phyloP scores from a whole-genome alignment of 37 sponge, comb jelly and placozoan species.

The Petrosia ficiformis region DNA sequence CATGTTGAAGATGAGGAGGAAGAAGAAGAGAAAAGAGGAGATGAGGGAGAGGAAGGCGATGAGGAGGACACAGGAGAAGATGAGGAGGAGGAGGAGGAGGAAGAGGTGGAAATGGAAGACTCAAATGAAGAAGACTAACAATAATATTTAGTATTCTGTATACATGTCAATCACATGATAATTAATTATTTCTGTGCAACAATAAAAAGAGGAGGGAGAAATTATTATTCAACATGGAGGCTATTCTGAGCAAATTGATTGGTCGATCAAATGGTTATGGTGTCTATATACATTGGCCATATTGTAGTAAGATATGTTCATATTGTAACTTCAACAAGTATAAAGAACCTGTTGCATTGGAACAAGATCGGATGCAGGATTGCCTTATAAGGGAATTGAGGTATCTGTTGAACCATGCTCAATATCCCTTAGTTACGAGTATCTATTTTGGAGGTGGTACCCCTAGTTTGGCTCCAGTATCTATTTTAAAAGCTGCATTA shows the following conservation, averaged over 20 bases:
- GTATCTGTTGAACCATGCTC: slow-evolving; percentile 11
- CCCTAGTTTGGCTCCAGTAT: slow-evolving; percentile 69
- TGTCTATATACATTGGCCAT: slow-evolving; percentile 66
- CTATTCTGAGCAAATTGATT: too few species aligned
- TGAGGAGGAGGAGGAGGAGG: too few species aligned
- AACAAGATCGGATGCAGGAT: slow-evolving; percentile 46
- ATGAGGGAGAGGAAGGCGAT: slow-evolving; percentile 3
- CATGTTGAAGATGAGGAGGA: background rate
- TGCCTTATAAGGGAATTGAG: slow-evolving; percentile 45
- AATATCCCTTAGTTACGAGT: slow-evolving; percentile 36
- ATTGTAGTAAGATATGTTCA: slow-evolving; percentile 64
- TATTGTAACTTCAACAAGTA: slow-evolving; percentile 93
- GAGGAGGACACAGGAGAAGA: too few species aligned
- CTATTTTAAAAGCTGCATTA: slow-evolving; percentile 47
- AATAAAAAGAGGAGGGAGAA: too few species aligned
- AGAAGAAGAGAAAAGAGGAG: slow-evolving; percentile 2
- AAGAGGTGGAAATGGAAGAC: background rate
- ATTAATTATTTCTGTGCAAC: too few species aligned
- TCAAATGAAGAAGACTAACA: background rate
- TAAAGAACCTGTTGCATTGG: slow-evolving; percentile 15
- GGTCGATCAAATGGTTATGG: background rate
- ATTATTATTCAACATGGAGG: too few species aligned
- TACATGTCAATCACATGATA: too few species aligned
- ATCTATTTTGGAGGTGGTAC: slow-evolving; percentile 91
- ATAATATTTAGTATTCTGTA: background rate